phyloP scores from a whole-genome alignment of 2,888 invertebrate genomes.

The Drosophila mulleri region DNA sequence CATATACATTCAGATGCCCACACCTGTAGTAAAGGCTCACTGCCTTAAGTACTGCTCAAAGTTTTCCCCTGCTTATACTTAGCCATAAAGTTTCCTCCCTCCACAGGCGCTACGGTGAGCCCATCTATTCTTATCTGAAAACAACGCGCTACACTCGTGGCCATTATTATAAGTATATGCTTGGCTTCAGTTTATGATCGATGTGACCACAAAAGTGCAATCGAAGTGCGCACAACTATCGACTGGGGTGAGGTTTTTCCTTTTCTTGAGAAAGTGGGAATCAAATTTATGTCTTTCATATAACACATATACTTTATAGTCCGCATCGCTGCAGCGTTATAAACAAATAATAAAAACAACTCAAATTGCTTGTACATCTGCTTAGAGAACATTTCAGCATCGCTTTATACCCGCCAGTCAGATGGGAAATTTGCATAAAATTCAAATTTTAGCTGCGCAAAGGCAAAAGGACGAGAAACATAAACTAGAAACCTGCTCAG shows the following conservation, averaged over 20 bases:
- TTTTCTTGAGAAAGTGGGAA: conserved; percentile 14
- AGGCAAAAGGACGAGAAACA: conserved; percentile 12
- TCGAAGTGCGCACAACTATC: conserved; percentile 55
- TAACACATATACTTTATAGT: conserved; percentile 43
- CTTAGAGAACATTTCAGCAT: conserved; percentile 48
- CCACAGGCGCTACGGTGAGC: neutral
- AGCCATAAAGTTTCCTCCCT: neutral
- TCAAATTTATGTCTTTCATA: conserved; percentile 36
- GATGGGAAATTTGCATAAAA: conserved; percentile 29
- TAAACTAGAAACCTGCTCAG: conserved; percentile 20
- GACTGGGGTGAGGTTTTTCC: conserved; percentile 51
- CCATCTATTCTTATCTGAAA: conserved; percentile 21
- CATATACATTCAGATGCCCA: neutral
- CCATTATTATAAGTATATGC: conserved; percentile 26
- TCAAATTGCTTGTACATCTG: conserved; percentile 56
- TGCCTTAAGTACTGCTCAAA: neutral
- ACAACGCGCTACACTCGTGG: conserved; percentile 23
- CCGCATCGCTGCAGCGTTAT: conserved; percentile 29
- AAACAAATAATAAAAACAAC: conserved; percentile 52
- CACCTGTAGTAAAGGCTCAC: neutral
- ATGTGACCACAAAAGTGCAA: conserved; percentile 61
- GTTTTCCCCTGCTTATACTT: conserved; percentile 2
- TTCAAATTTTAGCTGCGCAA: conserved; percentile 3
- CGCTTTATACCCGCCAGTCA: conserved; percentile 23
- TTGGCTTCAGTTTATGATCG: conserved; percentile 62